Conservation (phyloP, 2,888 invertebrate species). For the Drosophila cyrtoloma region DNA sequence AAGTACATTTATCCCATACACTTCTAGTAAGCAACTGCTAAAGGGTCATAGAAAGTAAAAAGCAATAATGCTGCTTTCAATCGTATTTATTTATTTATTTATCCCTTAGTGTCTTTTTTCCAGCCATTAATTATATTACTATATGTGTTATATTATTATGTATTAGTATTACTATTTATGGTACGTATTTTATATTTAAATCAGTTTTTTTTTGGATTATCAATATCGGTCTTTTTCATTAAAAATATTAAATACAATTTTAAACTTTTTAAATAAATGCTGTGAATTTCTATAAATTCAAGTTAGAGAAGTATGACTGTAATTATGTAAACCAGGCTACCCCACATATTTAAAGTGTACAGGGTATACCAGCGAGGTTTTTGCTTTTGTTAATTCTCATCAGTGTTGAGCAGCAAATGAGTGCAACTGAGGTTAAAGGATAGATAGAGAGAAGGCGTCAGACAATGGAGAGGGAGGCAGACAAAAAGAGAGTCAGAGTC, state of each 20-base stretch:
- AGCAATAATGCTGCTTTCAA: not conserved
- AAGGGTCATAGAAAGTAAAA: not conserved
- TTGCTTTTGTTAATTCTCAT: conserved; percentile 70
- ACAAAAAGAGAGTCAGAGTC: not conserved
- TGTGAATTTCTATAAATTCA: not conserved
- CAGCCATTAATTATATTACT: not conserved
- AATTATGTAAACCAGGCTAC: not conserved
- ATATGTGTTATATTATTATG: too few relatives aligned
- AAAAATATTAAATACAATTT: not conserved
- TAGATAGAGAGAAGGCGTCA: not conserved
- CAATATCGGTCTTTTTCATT: too few relatives aligned
- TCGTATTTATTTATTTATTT: not conserved
- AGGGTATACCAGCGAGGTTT: conserved; percentile 30
- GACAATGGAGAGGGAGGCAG: not conserved
- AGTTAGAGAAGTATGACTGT: too few relatives aligned
- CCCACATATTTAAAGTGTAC: not conserved
- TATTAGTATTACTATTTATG: not conserved
- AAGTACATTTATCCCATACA: not conserved
- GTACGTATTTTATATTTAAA: too few relatives aligned
- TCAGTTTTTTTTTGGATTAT: not conserved
- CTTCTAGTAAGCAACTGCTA: too few relatives aligned
- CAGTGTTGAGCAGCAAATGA: conserved; percentile 61
- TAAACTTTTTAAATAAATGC: not conserved
- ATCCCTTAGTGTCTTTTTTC: not conserved
- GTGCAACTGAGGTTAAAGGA: conserved; percentile 25